Evolutionary conservation across 2,797 vertebrate species (phyloP), one percentile per base, ranked within the genome.

Genomic region (Epinephelus malabaricus): DNA sequence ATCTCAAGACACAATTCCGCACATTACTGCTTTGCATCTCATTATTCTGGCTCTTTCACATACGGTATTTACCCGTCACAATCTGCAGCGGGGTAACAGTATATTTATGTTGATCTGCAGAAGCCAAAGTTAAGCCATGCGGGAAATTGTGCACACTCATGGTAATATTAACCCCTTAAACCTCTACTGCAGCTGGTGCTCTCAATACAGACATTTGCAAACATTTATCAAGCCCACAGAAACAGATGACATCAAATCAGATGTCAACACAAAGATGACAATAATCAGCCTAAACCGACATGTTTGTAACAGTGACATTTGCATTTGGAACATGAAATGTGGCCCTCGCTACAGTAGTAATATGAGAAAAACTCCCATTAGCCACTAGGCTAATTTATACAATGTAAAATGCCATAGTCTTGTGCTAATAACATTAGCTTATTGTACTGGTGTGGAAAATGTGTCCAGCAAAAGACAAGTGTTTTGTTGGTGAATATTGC

Each of bases 21-120:
- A 82, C 68, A 73, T 78, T 75, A 69, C 79, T 72, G 79, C 82
- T 84, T 78, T 81, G 79, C 80, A 88, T 85, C 69, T 90, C 85
- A 88, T 87, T 85, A 89, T 86, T 81, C 71, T 79, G 38, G 43
- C 25, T 51, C 56, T 76, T 67, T 62, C 69, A 82, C 58, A 82
- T 47, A 59, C 60, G 60, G 40, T 65, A 49, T 43, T 71, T 46
- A 47, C 19, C 47, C 56, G 40, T 79, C 73, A 58, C 70, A 75
- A 47, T 63, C 72, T 69, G 67, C 64, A 66, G 55, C 17, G 2
- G 61, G 23, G 59, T 69, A 54, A 72, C 53, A 59, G 25, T 56
- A 43, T 60, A 68, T 76, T 85, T 58, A 79, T 78, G 62, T 73
- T 76, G 58, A 70, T 86, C 43, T 47, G 69, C 60, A 83, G 68